Evolutionary conservation across 2,888 invertebrate genomes (phyloP).

Genomic region (Petrophora chlorosata): DNA sequence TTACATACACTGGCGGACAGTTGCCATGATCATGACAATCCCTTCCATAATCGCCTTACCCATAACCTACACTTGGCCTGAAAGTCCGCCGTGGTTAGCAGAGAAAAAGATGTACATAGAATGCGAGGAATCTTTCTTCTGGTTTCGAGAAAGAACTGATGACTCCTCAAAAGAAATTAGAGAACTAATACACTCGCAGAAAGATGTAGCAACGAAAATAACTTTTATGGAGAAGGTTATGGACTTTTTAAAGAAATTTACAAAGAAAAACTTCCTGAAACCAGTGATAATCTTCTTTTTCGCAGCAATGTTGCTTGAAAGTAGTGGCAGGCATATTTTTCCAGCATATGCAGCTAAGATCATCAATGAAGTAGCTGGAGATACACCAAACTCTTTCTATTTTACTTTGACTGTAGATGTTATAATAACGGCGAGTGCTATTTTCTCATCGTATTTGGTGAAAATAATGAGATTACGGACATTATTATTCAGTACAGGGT

Average conservation of each 20-base stretch:
- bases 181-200: slow-evolving; percentile 45
- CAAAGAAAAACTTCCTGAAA: slow-evolving; percentile 37
- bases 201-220: slow-evolving; percentile 26
- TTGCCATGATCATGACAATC: slow-evolving; percentile 46
- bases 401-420: slow-evolving; percentile 47
- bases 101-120: slow-evolving; percentile 61
- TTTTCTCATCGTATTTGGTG: slow-evolving; percentile 33
- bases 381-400: slow-evolving; percentile 35
- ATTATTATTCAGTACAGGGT: slow-evolving; percentile 48
- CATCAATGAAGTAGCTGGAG: slow-evolving; percentile 40
- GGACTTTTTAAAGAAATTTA: slow-evolving; percentile 33
- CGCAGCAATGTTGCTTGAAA: slow-evolving; percentile 40
- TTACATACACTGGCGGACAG: slow-evolving; percentile 50
- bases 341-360: slow-evolving; percentile 50
- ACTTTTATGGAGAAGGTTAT: slow-evolving; percentile 5
- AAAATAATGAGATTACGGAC: slow-evolving; percentile 40
- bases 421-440: slow-evolving; percentile 38
- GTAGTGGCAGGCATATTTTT: slow-evolving; percentile 46
- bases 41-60: slow-evolving; percentile 47
- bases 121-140: slow-evolving; percentile 75
- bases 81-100: slow-evolving; percentile 85
- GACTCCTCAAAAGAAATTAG: slow-evolving; percentile 42
- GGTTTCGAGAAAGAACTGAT: slow-evolving; percentile 71
- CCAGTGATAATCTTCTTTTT: slow-evolving; percentile 41
- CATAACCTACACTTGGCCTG: slow-evolving; percentile 75